Evolutionary conservation across 2,113 vertebrate species (phyloP).

Genomic region (Myxocyprinus asiaticus): DNA sequence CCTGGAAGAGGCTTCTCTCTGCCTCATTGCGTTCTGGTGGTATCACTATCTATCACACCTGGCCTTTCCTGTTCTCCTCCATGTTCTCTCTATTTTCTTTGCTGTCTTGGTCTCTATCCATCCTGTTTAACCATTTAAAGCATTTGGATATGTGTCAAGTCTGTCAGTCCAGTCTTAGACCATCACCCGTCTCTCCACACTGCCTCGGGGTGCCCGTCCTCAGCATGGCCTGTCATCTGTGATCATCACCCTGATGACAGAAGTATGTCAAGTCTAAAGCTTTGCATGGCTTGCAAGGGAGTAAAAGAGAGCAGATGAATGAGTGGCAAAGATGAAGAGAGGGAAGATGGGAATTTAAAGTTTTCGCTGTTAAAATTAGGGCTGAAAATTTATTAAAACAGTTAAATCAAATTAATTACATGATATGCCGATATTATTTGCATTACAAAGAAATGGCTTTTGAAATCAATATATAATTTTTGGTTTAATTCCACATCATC

Average conservation of each 20-base stretch:
- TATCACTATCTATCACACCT: constrained; percentile 22
- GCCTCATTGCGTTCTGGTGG: neutral
- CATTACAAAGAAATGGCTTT: too few relatives aligned
- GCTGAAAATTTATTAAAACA: too few relatives aligned
- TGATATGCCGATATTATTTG: too few relatives aligned
- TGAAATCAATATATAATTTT: too few relatives aligned
- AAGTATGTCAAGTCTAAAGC: neutral
- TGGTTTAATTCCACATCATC: too few relatives aligned
- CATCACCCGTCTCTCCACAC: neutral
- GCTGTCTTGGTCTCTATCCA: neutral
- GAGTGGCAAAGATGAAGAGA: neutral
- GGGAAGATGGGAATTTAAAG: constrained; percentile 13
- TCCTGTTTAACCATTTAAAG: neutral
- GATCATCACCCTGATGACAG: constrained; percentile 27
- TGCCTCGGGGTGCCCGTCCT: constrained; percentile 20
- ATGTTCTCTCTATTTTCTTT: neutral
- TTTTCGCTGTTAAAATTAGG: too few relatives aligned
- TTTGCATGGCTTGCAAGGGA: constrained; percentile 5
- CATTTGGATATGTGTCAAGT: neutral
- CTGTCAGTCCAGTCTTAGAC: too few relatives aligned
- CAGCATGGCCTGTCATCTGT: constrained; percentile 24
- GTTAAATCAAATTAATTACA: too few relatives aligned
- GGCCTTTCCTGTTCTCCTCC: neutral
- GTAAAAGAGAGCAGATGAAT: neutral
- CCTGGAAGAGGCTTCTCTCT: constrained; percentile 3